phyloP scores from a whole-genome alignment of 1,140 invertebrate genomes.

The Drosophila albomicans region DNA sequence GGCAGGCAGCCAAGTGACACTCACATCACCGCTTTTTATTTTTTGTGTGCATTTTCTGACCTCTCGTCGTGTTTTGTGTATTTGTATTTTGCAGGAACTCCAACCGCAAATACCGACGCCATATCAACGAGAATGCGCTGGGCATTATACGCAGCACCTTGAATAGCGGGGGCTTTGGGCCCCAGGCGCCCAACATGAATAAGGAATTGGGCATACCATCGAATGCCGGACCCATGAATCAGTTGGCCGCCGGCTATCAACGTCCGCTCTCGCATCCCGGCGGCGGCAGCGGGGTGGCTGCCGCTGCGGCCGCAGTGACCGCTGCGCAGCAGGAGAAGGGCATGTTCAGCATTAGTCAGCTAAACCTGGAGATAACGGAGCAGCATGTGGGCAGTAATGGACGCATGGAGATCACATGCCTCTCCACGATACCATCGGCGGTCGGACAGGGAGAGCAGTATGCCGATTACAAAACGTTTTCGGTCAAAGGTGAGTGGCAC shows the following conservation, averaged over 20 bases:
- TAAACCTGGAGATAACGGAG: conserved; percentile 87
- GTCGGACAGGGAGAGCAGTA: conserved; percentile 87
- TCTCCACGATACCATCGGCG: conserved; percentile 90
- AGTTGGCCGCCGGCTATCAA: conserved; percentile 79
- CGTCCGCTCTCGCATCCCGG: conserved; percentile 80
- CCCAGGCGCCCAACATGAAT: conserved; percentile 79
- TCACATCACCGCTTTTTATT: neutral
- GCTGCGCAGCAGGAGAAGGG: conserved; percentile 81
- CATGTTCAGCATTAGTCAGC: conserved; percentile 82
- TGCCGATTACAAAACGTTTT: conserved; percentile 89
- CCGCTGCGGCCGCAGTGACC: conserved; percentile 77
- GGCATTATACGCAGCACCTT: conserved; percentile 78
- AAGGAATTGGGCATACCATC: conserved; percentile 81
- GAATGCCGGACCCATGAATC: conserved; percentile 79
- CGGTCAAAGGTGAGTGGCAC: conserved; percentile 87
- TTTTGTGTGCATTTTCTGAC: conserved; percentile 8
- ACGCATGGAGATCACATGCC: conserved; percentile 89
- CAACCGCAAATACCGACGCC: conserved; percentile 79
- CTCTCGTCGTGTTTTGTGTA: conserved; percentile 10
- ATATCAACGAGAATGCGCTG: conserved; percentile 79
- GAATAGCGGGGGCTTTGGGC: conserved; percentile 79
- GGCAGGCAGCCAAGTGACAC: neutral
- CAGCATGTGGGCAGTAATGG: conserved; percentile 88
- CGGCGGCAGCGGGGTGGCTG: conserved; percentile 78
- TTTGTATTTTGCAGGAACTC: conserved; percentile 58